Evolutionary conservation across 2,888 invertebrate genomes (phyloP), one percentile per base, ranked within the genome.

Genomic region (Eilema caniola): DNA sequence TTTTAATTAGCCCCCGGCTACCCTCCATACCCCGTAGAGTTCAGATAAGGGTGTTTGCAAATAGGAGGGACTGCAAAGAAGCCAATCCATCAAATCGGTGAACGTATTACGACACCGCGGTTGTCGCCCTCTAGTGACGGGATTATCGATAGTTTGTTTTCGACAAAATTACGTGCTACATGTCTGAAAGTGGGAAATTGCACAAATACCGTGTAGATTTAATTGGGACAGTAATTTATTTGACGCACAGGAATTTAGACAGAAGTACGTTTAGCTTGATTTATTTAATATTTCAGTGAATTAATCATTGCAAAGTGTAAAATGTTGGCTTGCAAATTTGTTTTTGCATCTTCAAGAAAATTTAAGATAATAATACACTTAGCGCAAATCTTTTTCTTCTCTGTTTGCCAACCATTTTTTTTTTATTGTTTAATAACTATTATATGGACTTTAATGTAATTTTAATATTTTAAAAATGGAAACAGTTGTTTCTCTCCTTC

Each of bases 51-150:
- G 95, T 94, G 94, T 94, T 95, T 95, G 94, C 94, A 94, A 94
- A 95, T 94, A 95, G 92, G 88, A 91, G 93, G 93, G 94, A 88
- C 88, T 88, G 92, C 91, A 92, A 94, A 94, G 95, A 94, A 95
- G 95, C 95, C 95, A 95, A 95, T 95, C 95, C 95, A 95, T 95
- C 95, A 95, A 95, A 95, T 93, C 88, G 93, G 87, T 88, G 92
- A 92, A 89, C 93, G 93, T 93, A 93, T 95, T 94, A 94, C 94
- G 93, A 94, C 94, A 93, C 94, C 93, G 87, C 86, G 89, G 85
- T 87, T 89, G 93, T 92, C 92, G 90, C 89, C 80, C 79, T 81
- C 64, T 89, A 91, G 91, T 81, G 89, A 83, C 84, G 86, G 83
- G 71, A 69, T 33, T 69, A 62, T 81, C 80, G 83, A 82, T 79